phyloP scores from a whole-genome alignment of 2,888 invertebrate species.

The Gibbula magus region DNA sequence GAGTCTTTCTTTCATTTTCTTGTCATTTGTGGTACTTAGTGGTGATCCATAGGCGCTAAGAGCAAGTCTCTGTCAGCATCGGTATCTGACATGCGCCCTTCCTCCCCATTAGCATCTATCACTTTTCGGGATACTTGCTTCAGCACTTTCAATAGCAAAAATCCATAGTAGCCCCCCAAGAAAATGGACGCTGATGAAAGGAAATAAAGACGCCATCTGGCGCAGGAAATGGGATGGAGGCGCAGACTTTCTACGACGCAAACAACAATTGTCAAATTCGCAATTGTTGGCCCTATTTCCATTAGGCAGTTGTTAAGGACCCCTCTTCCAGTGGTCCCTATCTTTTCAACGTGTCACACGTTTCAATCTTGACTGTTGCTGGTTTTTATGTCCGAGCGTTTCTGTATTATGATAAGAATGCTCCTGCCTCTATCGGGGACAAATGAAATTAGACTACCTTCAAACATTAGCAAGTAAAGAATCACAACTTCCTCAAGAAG shows the following conservation, averaged over 20 bases:
- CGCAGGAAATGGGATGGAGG: conserved; percentile 41
- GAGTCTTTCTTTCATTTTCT: conserved; percentile 24
- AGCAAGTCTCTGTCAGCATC: neutral
- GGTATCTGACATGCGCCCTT: conserved; percentile 12
- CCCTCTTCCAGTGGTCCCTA: conserved; percentile 6
- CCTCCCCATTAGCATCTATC: conserved; percentile 28
- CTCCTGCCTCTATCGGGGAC: conserved; percentile 2
- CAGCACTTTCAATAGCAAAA: conserved; percentile 28
- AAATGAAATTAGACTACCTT: conserved; percentile 23
- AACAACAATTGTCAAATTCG: conserved; percentile 28
- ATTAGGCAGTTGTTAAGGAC: conserved; percentile 26
- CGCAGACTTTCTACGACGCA: conserved; percentile 18
- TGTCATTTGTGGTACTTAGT: conserved; percentile 10
- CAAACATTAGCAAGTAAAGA: conserved; percentile 6
- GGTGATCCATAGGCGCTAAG: conserved; percentile 16
- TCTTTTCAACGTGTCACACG: conserved; percentile 28
- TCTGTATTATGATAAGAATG: conserved; percentile 24
- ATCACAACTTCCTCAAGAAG: neutral
- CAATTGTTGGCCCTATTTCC: conserved; percentile 28
- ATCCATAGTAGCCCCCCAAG: conserved; percentile 40
- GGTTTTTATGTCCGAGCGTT: conserved; percentile 15
- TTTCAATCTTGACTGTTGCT: conserved; percentile 21
- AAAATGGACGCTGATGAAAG: conserved; percentile 43
- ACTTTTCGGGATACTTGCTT: conserved; percentile 23
- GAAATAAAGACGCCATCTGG: conserved; percentile 43